Evolutionary conservation across 2,888 invertebrate genomes (phyloP), one percentile per base, ranked within the genome.

Genomic region (Meandrusa payeni): DNA sequence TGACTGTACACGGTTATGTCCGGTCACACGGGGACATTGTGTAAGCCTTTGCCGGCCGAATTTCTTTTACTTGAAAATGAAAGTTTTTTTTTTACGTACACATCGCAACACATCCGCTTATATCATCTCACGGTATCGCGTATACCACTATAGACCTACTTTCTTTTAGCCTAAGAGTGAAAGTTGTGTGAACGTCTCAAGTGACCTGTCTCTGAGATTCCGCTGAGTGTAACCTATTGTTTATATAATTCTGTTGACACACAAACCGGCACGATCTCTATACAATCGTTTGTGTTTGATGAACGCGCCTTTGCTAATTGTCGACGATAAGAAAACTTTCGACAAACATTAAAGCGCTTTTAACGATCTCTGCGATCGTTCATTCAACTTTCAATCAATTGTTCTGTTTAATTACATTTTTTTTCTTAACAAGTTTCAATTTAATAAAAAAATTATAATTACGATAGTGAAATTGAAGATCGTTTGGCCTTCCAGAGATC

Each of bases 41-140:
- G 54, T 51, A 58, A 59, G 31, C 12, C 28, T 43, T 27, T 15
- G 43, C 46, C 50, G 46, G 36, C 46, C 40, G 40, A 52, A 55
- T 55, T 53, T 55, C 58, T 53, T 54, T 44, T 49, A 42, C 46
- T 48, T 48, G 51, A 57, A 55, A 59, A 58, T 51, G 61, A 61
- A 61, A 61, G 61, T 60, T 56, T 55, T 47, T 47, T 50, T 50
- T 50, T 31, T 19, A 3, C 20, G 24, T 41, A 32, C 34, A 46
- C 41, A 41, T 37, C 34, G 38, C 39, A 41, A 44, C 45, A 50
- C 46, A 44, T 48, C 47, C 47, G 51, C 52, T 54, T 53, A 53
- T 50, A 48, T 52, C 50, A 55, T 51, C 50, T 45, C 45, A 47
- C 38, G 13, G 36, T 51, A 45, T 29, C 31, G 34, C 47, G 34